phyloP scores from a whole-genome alignment of 2,888 invertebrate genomes.

The Agrochola macilenta region DNA sequence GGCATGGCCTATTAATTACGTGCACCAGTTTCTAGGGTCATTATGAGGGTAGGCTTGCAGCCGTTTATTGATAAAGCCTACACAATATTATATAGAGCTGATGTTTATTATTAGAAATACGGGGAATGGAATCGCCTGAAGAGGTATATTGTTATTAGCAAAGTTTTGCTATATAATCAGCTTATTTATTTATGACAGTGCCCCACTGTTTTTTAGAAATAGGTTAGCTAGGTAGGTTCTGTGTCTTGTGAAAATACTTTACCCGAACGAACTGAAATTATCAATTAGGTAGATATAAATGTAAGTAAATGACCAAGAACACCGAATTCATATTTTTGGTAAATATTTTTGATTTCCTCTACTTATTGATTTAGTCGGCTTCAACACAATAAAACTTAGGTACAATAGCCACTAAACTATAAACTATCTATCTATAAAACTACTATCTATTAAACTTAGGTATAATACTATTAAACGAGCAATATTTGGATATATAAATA shows the following conservation, averaged over 20 bases:
- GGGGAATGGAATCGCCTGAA: conserved; percentile 1
- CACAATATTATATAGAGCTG: conserved; percentile 33
- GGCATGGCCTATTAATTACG: conserved; percentile 86
- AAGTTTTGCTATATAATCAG: conserved; percentile 2
- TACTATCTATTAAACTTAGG: too few relatives aligned
- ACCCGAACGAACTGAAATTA: not conserved
- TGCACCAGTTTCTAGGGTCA: conserved; percentile 77
- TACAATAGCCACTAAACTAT: too few relatives aligned
- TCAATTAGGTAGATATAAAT: not conserved
- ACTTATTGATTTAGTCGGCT: not conserved
- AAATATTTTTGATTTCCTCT: not conserved
- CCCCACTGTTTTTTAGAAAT: not conserved
- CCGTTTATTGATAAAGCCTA: conserved; percentile 65
- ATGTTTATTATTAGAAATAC: conserved; percentile 48
- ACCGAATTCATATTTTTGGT: not conserved
- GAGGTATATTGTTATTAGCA: conserved; percentile 17
- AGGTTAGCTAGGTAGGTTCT: not conserved
- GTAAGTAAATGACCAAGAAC: not conserved
- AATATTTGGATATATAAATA: too few relatives aligned
- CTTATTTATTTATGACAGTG: conserved; percentile 3
- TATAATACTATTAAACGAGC: too few relatives aligned
- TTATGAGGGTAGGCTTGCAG: conserved; percentile 66
- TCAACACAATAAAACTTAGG: not conserved
- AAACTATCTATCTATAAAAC: too few relatives aligned
- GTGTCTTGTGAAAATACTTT: not conserved